A percentile compares a stretch with the other conserved stretches of the same genome.
phyloP scores from a whole-genome alignment of 2,113 vertebrate species.

The Martes martes region DNA sequence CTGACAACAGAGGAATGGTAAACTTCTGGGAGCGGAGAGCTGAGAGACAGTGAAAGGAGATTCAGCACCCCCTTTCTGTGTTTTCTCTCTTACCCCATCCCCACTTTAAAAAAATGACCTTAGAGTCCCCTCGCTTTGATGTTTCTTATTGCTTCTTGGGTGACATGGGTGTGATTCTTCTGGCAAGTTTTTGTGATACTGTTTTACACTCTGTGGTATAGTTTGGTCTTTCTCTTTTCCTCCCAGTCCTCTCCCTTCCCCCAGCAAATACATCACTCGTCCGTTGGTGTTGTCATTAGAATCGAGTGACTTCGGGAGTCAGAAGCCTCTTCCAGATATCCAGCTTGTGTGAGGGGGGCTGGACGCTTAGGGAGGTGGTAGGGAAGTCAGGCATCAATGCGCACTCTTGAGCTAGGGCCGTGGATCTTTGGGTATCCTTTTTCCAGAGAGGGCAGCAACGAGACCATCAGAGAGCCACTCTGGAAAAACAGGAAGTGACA shows the following conservation, averaged over 20 bases:
- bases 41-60: not conserved
- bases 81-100: not conserved
- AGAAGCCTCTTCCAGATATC: rapidly evolving
- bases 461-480: not conserved
- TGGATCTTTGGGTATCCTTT: not conserved
- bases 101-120: not conserved
- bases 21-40: slow-evolving; percentile 38
- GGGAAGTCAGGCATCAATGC: not conserved
- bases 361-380: not conserved
- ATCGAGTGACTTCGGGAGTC: rapidly evolving
- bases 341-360: not conserved
- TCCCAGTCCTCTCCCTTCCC: not conserved
- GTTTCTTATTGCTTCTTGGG: slow-evolving; percentile 31
- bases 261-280: not conserved
- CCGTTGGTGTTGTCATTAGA: not conserved
- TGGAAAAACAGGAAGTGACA: not conserved
- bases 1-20: not conserved
- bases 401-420: not conserved
- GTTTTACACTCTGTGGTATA: rapidly evolving
- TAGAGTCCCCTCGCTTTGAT: not conserved
- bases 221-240: not conserved
- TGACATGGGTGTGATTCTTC: not conserved
- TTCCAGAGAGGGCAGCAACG: not conserved
- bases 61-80: not conserved
- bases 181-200: not conserved